Base-by-base conservation (phyloP, 2,888 invertebrate genomes). In the Pecten maximus region DNA sequence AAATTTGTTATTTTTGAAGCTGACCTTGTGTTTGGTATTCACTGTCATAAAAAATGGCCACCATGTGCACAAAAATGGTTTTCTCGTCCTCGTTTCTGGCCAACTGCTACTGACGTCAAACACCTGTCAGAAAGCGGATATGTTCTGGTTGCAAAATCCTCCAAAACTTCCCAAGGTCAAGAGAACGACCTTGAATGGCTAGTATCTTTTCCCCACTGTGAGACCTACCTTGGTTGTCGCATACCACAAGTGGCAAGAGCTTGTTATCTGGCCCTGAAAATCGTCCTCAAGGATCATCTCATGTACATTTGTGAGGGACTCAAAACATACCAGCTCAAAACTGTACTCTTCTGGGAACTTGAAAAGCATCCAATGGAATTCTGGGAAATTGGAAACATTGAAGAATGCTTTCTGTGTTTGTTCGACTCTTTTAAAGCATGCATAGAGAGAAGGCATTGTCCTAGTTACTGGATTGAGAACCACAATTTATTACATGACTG, bases 21-120 rank as follows among this genome's bases (percentile, higher is more conserved):
- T 19, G 91, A 91, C n/a, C 87, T 91, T 40, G 91, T 91, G 3
- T 91, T 91, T 88, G 91, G 89, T n/a, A 89, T 91, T 87, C 91
- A 88, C 40, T 88, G 44, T 87, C 87, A 35, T 19, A 35, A 87
- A 87, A 40, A 48, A 23, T 91, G 89, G 89, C 91, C 91, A 40
- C 28, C 39, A 23, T 89, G 89, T 54, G 89, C 91, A 19, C 35
- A 50, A 12, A 16, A 39, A 6, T 91, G 91, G 91, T 40, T 4
- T 4, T 90, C 8, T 16, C 39, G 91, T 44, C 88, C 89, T n/a
- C 40, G 88, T 28, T 19, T 54, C 16, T 91, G 88, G 91, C 88
- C 88, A 23, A 54, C 88, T 28, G 40, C 88, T n/a, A 28, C 88
- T 12, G 48, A 40, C 12, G 35, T 90, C 0, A 28, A 39, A 40